Conservation (phyloP, 2,113 vertebrate genomes). For the Nicator chloris region DNA sequence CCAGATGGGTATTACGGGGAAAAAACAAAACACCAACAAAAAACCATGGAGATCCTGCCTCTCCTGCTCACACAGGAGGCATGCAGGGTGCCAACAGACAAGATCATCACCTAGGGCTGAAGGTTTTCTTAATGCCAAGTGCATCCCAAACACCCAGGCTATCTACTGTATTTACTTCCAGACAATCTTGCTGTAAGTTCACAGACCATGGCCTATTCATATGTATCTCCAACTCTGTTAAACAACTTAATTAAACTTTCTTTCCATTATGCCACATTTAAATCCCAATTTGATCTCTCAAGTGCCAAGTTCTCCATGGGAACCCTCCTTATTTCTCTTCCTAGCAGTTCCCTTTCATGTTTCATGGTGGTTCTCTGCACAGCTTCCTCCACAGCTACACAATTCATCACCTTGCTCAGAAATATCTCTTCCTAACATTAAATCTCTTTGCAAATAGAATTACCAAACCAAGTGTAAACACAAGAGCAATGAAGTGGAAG, state of each 20-base stretch:
- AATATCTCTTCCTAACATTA: not conserved
- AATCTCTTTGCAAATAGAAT: not conserved
- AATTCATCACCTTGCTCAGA: not conserved
- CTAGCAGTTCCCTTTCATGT: not conserved
- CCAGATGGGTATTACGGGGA: rapidly evolving
- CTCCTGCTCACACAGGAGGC: not conserved
- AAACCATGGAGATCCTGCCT: not conserved
- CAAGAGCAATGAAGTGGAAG: not conserved
- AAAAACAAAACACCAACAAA: not conserved
- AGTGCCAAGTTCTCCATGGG: not conserved
- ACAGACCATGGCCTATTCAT: rapidly evolving
- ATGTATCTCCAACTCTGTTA: not conserved
- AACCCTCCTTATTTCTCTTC: not conserved
- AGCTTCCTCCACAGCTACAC: not conserved
- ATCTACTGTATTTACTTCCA: not conserved
- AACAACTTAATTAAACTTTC: not conserved
- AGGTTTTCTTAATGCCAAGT: not conserved
- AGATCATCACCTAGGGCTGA: not conserved
- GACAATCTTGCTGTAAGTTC: rapidly evolving
- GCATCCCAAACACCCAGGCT: not conserved
- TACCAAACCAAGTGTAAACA: not conserved
- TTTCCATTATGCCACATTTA: not conserved
- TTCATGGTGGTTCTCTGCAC: not conserved
- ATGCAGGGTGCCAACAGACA: rapidly evolving
- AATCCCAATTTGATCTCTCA: not conserved